Percentiles rank a stretch among this genome's conserved stretches.
phyloP scores from a whole-genome alignment of 2,888 invertebrate genomes.

The Heterodera filipjevi region DNA sequence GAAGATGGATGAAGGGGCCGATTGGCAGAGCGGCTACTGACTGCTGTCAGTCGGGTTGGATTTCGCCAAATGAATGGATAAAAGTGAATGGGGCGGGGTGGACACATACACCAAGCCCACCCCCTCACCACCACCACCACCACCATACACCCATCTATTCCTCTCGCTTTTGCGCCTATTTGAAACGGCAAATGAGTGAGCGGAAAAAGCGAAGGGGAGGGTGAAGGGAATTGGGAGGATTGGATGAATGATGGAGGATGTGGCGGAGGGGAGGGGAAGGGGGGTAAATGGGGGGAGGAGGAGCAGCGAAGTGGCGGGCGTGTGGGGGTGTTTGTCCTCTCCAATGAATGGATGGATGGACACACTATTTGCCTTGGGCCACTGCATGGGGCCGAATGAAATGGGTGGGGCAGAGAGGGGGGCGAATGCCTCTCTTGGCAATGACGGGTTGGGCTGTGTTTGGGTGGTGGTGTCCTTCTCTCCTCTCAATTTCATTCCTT shows the following conservation, averaged over 20 bases:
- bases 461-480: not conserved
- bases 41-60: not conserved
- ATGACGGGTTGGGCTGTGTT: conserved; percentile 9
- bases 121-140: not conserved
- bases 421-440: not conserved
- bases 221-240: conserved; percentile 21
- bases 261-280: not conserved
- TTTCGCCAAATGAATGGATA: conserved; percentile 3
- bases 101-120: not conserved
- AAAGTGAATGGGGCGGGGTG: not conserved
- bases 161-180: conserved; percentile 15
- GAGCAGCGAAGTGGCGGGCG: not conserved
- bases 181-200: conserved; percentile 7
- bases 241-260: conserved; percentile 10
- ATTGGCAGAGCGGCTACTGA: too few species aligned
- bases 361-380: conserved; percentile 12
- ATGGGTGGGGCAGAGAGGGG: not conserved
- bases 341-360: conserved; percentile 5
- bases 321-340: not conserved
- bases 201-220: conserved; percentile 3
- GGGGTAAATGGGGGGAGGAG: not conserved
- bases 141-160: not conserved
- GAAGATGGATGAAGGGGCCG: not conserved
- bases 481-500: conserved; percentile 6
- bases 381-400: not conserved